Evolutionary conservation across 1,140 invertebrate genomes (phyloP), one percentile per base, ranked within the genome.

Genomic region (Calycopis cecrops): DNA sequence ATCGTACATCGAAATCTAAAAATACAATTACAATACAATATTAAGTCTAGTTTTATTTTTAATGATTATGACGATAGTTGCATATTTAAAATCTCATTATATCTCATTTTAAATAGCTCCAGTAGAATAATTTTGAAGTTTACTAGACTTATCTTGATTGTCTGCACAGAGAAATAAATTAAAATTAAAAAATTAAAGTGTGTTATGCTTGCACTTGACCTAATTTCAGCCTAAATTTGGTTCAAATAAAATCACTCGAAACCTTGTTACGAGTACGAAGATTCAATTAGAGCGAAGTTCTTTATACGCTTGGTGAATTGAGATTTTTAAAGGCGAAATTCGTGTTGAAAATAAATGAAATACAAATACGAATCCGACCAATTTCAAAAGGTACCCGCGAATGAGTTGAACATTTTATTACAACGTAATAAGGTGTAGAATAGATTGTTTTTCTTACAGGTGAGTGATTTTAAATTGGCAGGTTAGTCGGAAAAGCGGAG

Each of bases 241-340:
- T 17, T 44, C 40, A 44, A 44, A 44, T 44, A 44, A 44, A 44
- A 44, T 44, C 40, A 16, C 40, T 44, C 21, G 16, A 44, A 44
- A 44, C 16, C 40, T 17, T 44, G 40, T 44, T 44, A 44, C 40
- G 14, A 17, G 40, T 17, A 44, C 40, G 40, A 44, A 44, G 40
- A 44, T 44, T 44, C 40, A 44, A 44, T 44, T 44, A 44, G 40
- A 44, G 40, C 14, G 16, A 44, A 44, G 40, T 44, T 44, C 40
- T 44, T 44, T 44, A 44, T 44, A 44, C 14, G 40, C 16, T 16
- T 17, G 40, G 40, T 44, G 40, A 44, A 44, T 44, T 44, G 40
- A 44, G 40, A 44, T 44, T 44, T 44, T 44, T 44, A 44, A 44
- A 44, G 40, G 40, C 40, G 40, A 44, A 44, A 44, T 44, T 44